A percentile compares a stretch with the other conserved stretches of the same genome.
Conservation (phyloP, 1,140 invertebrate species). For the Drosophila seguyi region DNA sequence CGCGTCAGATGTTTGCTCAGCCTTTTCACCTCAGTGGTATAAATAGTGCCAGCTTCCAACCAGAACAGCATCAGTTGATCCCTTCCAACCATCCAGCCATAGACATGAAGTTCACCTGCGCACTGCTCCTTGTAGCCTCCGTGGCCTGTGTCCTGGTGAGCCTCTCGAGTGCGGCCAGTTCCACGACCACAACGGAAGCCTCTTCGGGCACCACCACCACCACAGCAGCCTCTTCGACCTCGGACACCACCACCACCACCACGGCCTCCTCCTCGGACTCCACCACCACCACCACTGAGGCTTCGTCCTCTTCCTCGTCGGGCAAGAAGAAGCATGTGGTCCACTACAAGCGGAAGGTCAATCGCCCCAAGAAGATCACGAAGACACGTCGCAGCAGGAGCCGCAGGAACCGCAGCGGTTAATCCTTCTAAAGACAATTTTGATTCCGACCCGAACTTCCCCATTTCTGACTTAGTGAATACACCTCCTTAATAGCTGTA, state of each 20-base stretch:
- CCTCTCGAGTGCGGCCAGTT: conserved; percentile 1
- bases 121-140: conserved; percentile 8
- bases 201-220: conserved; percentile 14
- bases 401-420: conserved; percentile 5
- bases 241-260: too few relatives aligned
- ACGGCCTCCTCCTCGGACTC: neutral
- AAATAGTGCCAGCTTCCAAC: conserved; percentile 5
- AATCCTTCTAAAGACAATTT: too few relatives aligned
- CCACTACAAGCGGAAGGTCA: neutral
- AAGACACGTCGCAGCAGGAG: neutral
- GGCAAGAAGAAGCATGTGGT: neutral
- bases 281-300: conserved; percentile 17
- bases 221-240: too few relatives aligned
- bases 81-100: neutral
- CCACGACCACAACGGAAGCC: conserved; percentile 6
- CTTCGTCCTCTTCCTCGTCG: conserved; percentile 2
- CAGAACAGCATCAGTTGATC: conserved; percentile 38
- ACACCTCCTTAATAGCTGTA: too few relatives aligned
- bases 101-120: conserved; percentile 10
- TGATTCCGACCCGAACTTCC: too few relatives aligned
- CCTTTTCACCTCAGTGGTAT: too few relatives aligned
- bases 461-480: too few relatives aligned
- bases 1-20: too few relatives aligned
- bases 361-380: neutral
- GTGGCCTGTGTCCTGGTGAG: conserved; percentile 21